Evolutionary conservation across 2,113 vertebrate species (phyloP).

Genomic region (Ondatra zibethicus): DNA sequence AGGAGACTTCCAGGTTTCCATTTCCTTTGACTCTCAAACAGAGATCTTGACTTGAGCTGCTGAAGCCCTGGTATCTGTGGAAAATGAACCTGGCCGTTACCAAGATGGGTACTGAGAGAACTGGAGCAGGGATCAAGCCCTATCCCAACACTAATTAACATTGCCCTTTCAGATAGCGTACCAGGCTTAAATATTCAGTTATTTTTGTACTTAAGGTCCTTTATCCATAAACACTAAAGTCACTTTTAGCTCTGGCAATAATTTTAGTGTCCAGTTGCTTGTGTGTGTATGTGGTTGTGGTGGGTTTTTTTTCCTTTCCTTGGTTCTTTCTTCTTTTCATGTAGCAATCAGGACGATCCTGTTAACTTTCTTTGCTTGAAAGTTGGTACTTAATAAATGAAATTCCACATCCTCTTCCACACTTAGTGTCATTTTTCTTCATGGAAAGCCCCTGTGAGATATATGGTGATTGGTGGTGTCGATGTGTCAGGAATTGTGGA

Average conservation of each 20-base stretch:
- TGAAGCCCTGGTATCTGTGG: neutral
- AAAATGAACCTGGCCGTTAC: neutral
- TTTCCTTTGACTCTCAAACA: neutral
- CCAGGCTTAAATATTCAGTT: neutral
- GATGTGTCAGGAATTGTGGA: neutral
- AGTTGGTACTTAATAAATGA: neutral
- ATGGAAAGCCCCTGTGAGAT: neutral
- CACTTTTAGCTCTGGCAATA: neutral
- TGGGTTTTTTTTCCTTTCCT: neutral
- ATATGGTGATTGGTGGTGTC: neutral
- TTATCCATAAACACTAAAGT: neutral
- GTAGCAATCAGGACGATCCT: neutral
- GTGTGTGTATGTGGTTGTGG: neutral
- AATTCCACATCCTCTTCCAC: neutral
- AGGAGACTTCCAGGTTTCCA: neutral
- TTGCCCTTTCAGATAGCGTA: neutral
- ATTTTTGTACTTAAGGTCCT: neutral
- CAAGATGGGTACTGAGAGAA: neutral
- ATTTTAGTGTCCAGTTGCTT: neutral
- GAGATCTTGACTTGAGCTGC: neutral
- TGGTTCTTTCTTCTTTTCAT: neutral
- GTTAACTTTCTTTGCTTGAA: neutral
- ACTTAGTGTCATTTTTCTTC: neutral
- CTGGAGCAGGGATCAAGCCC: neutral
- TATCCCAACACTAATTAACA: neutral